phyloP scores from a whole-genome alignment of 2,888 invertebrate species.

The Monoplex corrugatus region DNA sequence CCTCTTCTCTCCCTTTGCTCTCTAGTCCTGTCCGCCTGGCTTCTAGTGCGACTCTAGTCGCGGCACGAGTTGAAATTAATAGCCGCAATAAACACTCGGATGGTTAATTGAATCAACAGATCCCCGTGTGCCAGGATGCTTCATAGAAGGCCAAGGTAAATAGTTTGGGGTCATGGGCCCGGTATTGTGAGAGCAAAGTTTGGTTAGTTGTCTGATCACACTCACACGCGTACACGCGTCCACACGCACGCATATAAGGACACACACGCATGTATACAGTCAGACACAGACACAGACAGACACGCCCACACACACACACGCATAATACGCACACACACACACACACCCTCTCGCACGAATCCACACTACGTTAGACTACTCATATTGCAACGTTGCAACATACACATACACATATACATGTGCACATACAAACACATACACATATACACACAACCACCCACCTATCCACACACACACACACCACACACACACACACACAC shows the following conservation, averaged over 20 bases:
- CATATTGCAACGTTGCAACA: neutral
- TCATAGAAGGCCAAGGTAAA: slow-evolving; percentile 42
- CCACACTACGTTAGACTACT: neutral
- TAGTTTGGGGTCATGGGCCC: slow-evolving; percentile 40
- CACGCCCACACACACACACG: neutral
- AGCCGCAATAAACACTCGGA: slow-evolving; percentile 49
- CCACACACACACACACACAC: too few species aligned
- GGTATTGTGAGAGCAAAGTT: slow-evolving; percentile 47
- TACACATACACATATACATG: neutral
- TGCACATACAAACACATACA: neutral
- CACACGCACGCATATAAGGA: neutral
- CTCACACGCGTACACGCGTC: neutral
- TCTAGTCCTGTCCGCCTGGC: neutral
- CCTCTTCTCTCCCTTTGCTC: neutral
- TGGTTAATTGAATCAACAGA: slow-evolving; percentile 49
- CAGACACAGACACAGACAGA: neutral
- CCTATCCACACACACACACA: too few species aligned
- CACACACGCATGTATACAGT: neutral
- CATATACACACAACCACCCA: too few species aligned
- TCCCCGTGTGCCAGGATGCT: slow-evolving; percentile 40
- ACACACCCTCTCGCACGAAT: neutral
- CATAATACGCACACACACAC: neutral
- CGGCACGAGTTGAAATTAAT: slow-evolving; percentile 46
- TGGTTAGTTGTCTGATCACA: slow-evolving; percentile 38
- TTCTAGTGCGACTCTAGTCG: neutral